Conservation (phyloP, 2,888 invertebrate species). For the Euzophera pinguis region DNA sequence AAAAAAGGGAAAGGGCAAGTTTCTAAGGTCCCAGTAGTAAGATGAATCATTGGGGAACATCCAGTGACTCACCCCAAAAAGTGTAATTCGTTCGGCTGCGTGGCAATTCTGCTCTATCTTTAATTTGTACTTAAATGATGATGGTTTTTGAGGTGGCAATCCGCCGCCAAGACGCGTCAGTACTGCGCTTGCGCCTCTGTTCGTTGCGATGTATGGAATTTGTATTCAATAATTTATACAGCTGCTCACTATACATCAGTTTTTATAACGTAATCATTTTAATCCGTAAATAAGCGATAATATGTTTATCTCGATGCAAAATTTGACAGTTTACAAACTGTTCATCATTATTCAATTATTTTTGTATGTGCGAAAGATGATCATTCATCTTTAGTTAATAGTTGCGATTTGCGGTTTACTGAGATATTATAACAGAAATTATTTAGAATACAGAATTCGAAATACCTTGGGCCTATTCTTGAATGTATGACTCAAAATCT, state of each 20-base stretch:
- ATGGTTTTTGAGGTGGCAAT: slow-evolving; percentile 65
- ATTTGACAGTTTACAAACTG: slow-evolving; percentile 7
- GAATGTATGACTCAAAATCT: no score
- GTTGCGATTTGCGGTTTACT: not conserved
- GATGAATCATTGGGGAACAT: no score
- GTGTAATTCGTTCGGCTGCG: no score
- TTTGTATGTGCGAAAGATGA: not conserved
- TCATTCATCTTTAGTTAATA: not conserved
- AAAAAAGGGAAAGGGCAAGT: no score
- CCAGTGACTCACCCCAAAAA: no score
- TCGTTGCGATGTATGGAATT: slow-evolving; percentile 65
- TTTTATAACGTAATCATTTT: slow-evolving; percentile 41
- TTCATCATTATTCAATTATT: slow-evolving; percentile 3
- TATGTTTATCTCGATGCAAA: slow-evolving; percentile 7
- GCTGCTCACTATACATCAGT: slow-evolving; percentile 44
- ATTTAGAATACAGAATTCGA: no score
- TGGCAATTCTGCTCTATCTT: not conserved
- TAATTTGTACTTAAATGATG: slow-evolving; percentile 59
- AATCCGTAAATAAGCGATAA: slow-evolving; percentile 35
- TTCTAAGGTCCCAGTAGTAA: no score
- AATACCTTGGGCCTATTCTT: no score
- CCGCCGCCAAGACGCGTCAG: slow-evolving; percentile 55
- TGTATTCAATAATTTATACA: slow-evolving; percentile 67
- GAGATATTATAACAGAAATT: no score
- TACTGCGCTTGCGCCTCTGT: slow-evolving; percentile 60